Conservation (phyloP, 2,888 invertebrate genomes). For the Cryptops parisi region DNA sequence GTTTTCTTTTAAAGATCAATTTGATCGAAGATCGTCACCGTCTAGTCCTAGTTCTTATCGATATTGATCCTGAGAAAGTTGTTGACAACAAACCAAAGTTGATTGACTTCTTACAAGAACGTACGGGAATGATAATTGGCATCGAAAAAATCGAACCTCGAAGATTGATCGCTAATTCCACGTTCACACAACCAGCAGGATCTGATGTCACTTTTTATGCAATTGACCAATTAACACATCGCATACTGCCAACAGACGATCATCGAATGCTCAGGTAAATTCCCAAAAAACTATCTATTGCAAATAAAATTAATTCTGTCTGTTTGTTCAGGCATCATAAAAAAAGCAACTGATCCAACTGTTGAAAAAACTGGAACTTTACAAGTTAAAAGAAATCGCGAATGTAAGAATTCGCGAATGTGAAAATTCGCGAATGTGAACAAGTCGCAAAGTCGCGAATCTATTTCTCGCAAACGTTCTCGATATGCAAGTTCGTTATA, state of each 20-base stretch:
- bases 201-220: conserved; percentile 81
- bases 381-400: no score
- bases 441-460: no score
- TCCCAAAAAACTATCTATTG: no score
- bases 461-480: no score
- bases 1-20: conserved; percentile 44
- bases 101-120: conserved; percentile 47
- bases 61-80: conserved; percentile 55
- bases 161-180: conserved; percentile 57
- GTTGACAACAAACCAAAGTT: conserved; percentile 42
- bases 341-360: no score
- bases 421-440: no score
- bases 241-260: conserved; percentile 56
- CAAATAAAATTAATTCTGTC: no score
- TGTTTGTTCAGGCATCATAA: no score
- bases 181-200: conserved; percentile 51
- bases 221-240: conserved; percentile 60
- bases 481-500: no score
- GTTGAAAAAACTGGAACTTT: no score
- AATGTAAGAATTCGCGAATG: no score
- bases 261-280: conserved; percentile 51
- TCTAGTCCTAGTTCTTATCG: conserved; percentile 58
- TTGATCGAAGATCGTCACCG: conserved; percentile 61
- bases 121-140: conserved; percentile 58
- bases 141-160: conserved; percentile 70